Evolutionary conservation across 2,113 vertebrate species (phyloP).

Genomic region (Pollachius pollachius): DNA sequence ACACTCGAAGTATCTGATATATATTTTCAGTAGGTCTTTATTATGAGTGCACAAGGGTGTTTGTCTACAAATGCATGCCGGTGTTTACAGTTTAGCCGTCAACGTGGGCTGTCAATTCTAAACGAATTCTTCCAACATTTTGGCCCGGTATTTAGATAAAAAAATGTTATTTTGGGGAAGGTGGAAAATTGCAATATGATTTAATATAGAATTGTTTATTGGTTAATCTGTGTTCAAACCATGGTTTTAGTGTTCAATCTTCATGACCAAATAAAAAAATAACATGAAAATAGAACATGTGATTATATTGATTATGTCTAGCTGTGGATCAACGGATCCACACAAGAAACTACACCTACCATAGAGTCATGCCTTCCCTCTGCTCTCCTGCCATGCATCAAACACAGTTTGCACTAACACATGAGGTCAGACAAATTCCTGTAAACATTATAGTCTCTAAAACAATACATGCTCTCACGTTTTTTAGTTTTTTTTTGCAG

Average conservation of each 20-base stretch:
- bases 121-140: slow-evolving; percentile 24
- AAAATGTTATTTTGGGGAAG: slow-evolving; percentile 26
- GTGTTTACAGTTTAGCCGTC: slow-evolving; percentile 62
- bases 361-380: slow-evolving; percentile 52
- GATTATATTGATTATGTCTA: slow-evolving; percentile 34
- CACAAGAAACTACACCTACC: slow-evolving; percentile 58
- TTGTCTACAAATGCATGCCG: slow-evolving; percentile 74
- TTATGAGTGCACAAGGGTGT: slow-evolving; percentile 59
- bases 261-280: slow-evolving; percentile 39
- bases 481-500: slow-evolving; percentile 56
- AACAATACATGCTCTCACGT: slow-evolving; percentile 71
- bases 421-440: slow-evolving; percentile 64
- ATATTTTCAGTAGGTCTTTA: slow-evolving; percentile 54
- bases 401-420: slow-evolving; percentile 64
- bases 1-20: slow-evolving; percentile 62
- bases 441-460: slow-evolving; percentile 66
- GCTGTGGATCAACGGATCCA: slow-evolving; percentile 49
- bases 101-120: slow-evolving; percentile 45
- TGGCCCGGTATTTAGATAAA: slow-evolving; percentile 26
- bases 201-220: slow-evolving; percentile 10
- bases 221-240: slow-evolving; percentile 25
- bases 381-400: slow-evolving; percentile 66
- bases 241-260: slow-evolving; percentile 25
- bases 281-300: slow-evolving; percentile 38
- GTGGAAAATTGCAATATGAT: slow-evolving; percentile 28